Evolutionary conservation across 2,888 invertebrate genomes (phyloP).

Genomic region (Melinaea menophilus): DNA sequence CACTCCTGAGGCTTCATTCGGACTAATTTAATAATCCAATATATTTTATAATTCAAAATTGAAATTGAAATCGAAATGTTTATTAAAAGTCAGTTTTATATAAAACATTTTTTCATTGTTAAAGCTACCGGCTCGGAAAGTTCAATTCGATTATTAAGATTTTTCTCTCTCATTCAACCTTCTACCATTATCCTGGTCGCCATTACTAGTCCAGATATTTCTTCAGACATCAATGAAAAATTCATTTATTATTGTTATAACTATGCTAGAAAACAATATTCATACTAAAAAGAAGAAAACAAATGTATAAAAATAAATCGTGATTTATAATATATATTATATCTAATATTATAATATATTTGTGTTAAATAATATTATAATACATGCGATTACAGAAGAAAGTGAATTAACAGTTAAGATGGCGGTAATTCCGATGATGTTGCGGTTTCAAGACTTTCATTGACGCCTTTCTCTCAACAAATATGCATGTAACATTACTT

Average conservation of each 20-base stretch:
- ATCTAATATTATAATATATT: too few relatives aligned
- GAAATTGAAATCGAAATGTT: neutral
- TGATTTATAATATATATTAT: too few relatives aligned
- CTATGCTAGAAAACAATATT: too few relatives aligned
- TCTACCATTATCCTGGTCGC: too few relatives aligned
- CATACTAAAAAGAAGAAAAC: too few relatives aligned
- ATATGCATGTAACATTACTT: conserved; percentile 1
- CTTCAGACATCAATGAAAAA: too few relatives aligned
- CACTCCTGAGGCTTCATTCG: neutral
- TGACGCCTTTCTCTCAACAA: conserved; percentile 43
- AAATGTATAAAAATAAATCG: too few relatives aligned
- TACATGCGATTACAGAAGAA: neutral
- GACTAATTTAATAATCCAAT: neutral
- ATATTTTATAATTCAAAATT: neutral
- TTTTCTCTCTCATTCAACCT: too few relatives aligned
- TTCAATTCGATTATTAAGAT: too few relatives aligned
- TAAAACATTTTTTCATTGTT: neutral
- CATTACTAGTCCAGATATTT: too few relatives aligned
- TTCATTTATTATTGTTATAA: too few relatives aligned
- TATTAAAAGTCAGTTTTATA: neutral
- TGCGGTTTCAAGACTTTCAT: conserved; percentile 37
- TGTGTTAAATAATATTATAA: conserved; percentile 1
- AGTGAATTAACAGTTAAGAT: conserved; percentile 2
- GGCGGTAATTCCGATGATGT: conserved; percentile 11
- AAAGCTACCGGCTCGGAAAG: too few relatives aligned